These are phyloP conservation scores for Lathamus discolor DNA, from an alignment of 2,113 vertebrate species.

Conservation along the genomic window DNA sequence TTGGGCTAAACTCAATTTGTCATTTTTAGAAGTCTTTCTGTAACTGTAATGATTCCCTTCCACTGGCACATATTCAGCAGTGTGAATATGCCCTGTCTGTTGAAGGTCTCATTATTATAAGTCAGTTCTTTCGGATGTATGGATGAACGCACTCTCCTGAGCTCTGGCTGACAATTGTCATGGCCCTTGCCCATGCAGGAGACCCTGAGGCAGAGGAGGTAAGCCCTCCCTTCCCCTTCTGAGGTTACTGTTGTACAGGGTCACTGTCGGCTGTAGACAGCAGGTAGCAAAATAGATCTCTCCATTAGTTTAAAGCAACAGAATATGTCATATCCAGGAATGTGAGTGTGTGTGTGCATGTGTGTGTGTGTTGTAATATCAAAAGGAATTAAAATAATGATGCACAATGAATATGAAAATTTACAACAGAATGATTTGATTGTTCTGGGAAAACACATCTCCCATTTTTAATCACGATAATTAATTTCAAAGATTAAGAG, in stretches of 20 bases:
- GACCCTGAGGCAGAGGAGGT: not conserved
- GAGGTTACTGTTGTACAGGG: not conserved
- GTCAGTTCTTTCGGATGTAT: accelerated
- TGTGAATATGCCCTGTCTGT: not conserved
- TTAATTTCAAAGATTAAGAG: constrained; percentile 67
- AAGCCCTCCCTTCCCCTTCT: not conserved
- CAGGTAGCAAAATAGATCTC: not conserved
- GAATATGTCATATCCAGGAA: not conserved
- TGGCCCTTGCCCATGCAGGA: not conserved
- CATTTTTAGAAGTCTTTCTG: not conserved
- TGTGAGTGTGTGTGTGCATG: too few species aligned
- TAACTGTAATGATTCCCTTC: not conserved
- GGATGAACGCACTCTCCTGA: not conserved
- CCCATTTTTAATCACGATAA: constrained; percentile 54
- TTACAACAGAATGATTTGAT: constrained; percentile 16
- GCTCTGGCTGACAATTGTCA: not conserved
- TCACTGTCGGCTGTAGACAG: not conserved
- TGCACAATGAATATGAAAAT: not conserved
- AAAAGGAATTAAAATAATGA: constrained; percentile 35
- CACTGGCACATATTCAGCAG: not conserved
- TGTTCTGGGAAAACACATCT: constrained; percentile 58
- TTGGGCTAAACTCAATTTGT: not conserved
- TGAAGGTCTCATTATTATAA: not conserved
- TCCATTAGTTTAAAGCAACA: not conserved
- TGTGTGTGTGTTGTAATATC: not conserved